phyloP scores from a whole-genome alignment of 2,888 invertebrate genomes.

The Melitaea athalia region DNA sequence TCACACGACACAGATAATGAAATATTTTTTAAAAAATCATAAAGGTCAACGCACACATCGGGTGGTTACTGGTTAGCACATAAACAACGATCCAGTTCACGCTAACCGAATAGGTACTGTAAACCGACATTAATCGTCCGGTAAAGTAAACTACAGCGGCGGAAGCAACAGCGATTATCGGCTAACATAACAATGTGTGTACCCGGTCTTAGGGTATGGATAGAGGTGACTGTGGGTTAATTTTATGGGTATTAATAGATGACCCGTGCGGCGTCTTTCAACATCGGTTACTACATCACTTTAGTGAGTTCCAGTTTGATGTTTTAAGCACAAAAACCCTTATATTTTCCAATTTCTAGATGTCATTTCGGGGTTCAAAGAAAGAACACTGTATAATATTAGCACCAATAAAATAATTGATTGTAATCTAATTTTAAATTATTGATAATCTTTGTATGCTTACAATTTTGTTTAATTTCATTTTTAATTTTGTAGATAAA shows the following conservation, averaged over 20 bases:
- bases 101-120: conserved; percentile 38
- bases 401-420: too few species aligned
- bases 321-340: too few species aligned
- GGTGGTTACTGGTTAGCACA: conserved; percentile 39
- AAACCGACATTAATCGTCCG: conserved; percentile 41
- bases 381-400: too few species aligned
- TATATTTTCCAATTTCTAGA: too few species aligned
- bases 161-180: conserved; percentile 46
- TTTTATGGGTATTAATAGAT: neutral
- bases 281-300: too few species aligned
- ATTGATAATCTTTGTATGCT: too few species aligned
- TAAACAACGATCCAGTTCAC: conserved; percentile 37
- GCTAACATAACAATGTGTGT: conserved; percentile 34
- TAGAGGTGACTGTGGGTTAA: conserved; percentile 17
- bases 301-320: too few species aligned
- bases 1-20: neutral
- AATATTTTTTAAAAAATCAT: conserved; percentile 10
- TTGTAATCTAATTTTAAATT: too few species aligned
- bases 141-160: conserved; percentile 43
- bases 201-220: conserved; percentile 27
- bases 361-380: too few species aligned
- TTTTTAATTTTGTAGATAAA: too few species aligned
- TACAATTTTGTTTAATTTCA: too few species aligned
- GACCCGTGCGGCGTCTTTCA: neutral
- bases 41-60: conserved; percentile 19